These are phyloP conservation scores for Hippocampus guttulatus DNA, from an alignment of 2,113 vertebrate species.

Conservation along the genomic window DNA sequence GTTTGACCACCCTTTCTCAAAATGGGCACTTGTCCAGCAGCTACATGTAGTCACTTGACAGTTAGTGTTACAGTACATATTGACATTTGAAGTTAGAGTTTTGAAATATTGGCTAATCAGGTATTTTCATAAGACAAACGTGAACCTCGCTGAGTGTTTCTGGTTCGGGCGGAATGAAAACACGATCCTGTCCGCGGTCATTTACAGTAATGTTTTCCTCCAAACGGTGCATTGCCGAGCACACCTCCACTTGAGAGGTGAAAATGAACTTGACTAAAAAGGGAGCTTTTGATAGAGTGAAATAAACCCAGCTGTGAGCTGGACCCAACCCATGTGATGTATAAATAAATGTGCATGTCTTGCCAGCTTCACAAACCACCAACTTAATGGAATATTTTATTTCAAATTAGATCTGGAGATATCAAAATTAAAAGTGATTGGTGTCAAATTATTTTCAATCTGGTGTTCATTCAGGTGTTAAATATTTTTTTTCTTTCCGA, in stretches of 20 bases:
- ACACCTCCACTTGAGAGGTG: slow-evolving; percentile 27
- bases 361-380: slow-evolving; percentile 68
- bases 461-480: slow-evolving; percentile 34
- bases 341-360: slow-evolving; percentile 72
- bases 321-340: slow-evolving; percentile 66
- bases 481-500: slow-evolving; percentile 3
- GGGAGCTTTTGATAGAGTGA: slow-evolving; percentile 73
- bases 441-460: slow-evolving; percentile 40
- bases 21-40: slow-evolving; percentile 62
- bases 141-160: slow-evolving; percentile 52
- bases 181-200: slow-evolving; percentile 34
- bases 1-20: slow-evolving; percentile 49
- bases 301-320: slow-evolving; percentile 72
- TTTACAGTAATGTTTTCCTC: slow-evolving; percentile 66
- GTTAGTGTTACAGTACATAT: slow-evolving; percentile 66
- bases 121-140: slow-evolving; percentile 64
- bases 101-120: slow-evolving; percentile 59
- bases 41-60: slow-evolving; percentile 61
- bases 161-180: slow-evolving; percentile 55
- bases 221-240: slow-evolving; percentile 32
- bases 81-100: slow-evolving; percentile 61
- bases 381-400: slow-evolving; percentile 63
- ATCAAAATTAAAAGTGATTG: slow-evolving; percentile 19
- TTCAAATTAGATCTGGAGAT: slow-evolving; percentile 66
- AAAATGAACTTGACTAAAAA: slow-evolving; percentile 65